Percentiles rank a stretch among this genome's conserved stretches.
Evolutionary conservation across 1,140 invertebrate genomes (phyloP).

Genomic region (Pseudomyrmex gracilis): DNA sequence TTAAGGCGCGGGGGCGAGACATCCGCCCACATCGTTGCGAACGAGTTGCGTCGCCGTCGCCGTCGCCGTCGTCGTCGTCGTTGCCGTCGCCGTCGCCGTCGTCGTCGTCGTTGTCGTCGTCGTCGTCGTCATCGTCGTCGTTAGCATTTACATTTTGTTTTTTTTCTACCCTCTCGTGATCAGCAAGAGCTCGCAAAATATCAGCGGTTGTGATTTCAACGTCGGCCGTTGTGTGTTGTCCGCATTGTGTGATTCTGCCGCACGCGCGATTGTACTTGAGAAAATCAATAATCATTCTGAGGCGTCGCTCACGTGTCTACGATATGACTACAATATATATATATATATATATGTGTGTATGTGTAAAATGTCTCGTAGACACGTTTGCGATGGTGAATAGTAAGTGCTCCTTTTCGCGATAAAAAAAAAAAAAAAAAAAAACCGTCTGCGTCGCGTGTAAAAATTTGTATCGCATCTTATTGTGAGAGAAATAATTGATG

Average conservation of each 20-base stretch:
- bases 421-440: no score
- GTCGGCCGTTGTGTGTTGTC: neutral
- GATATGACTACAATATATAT: neutral
- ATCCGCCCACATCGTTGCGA: slow-evolving; percentile 69
- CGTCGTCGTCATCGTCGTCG: no score
- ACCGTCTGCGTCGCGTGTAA: neutral
- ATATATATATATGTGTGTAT: no score
- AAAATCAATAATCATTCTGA: slow-evolving; percentile 50
- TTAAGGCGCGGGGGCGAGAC: slow-evolving; percentile 73
- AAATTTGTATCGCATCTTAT: no score
- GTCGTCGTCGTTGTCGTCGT: neutral
- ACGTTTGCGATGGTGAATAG: neutral
- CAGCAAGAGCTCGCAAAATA: slow-evolving; percentile 16
- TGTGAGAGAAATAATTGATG: no score
- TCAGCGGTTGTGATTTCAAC: slow-evolving; percentile 12
- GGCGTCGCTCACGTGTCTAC: neutral
- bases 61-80: neutral
- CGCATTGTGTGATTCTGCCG: slow-evolving; percentile 2
- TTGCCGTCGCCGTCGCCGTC: slow-evolving; percentile 35
- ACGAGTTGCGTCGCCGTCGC: slow-evolving; percentile 45
- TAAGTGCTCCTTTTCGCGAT: neutral
- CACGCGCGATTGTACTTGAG: slow-evolving; percentile 34
- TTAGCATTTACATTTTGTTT: slow-evolving; percentile 47
- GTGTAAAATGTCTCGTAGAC: neutral
- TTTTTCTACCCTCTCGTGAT: slow-evolving; percentile 26